Conservation (phyloP, 2,113 vertebrate species). For the Elephantulus edwardii region DNA sequence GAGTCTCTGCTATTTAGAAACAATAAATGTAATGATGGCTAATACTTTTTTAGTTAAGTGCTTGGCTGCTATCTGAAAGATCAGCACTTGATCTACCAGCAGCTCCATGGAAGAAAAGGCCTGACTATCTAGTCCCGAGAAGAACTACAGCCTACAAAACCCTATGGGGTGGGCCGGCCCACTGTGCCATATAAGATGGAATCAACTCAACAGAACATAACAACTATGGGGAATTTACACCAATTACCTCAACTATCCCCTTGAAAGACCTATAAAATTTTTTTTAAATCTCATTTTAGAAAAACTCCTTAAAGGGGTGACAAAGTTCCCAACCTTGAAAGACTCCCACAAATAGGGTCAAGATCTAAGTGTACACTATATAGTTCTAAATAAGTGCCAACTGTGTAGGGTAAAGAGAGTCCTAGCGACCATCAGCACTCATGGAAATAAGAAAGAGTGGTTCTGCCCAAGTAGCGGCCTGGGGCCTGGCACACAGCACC, state of each 20-base stretch:
- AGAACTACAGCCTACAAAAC: neutral
- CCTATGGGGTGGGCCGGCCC: neutral
- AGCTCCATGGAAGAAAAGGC: neutral
- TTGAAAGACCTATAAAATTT: neutral
- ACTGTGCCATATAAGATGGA: neutral
- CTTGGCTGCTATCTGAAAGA: neutral
- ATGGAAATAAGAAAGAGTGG: neutral
- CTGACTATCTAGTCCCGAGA: neutral
- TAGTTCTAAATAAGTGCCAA: neutral
- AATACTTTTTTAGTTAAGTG: neutral
- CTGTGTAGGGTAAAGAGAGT: neutral
- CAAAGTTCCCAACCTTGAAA: neutral
- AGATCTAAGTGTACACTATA: neutral
- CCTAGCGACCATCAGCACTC: neutral
- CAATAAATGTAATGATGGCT: neutral
- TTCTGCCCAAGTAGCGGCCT: neutral
- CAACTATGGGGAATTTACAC: neutral
- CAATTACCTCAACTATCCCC: neutral
- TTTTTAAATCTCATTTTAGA: conserved; percentile 10
- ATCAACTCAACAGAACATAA: neutral
- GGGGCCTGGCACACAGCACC: neutral
- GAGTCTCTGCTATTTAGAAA: neutral
- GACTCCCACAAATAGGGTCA: neutral
- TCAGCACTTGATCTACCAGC: neutral
- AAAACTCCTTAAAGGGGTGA: too few relatives aligned